These are phyloP conservation scores for Melanotaenia duboulayi DNA, from an alignment of 2,113 vertebrate species.

Conservation along the genomic window DNA sequence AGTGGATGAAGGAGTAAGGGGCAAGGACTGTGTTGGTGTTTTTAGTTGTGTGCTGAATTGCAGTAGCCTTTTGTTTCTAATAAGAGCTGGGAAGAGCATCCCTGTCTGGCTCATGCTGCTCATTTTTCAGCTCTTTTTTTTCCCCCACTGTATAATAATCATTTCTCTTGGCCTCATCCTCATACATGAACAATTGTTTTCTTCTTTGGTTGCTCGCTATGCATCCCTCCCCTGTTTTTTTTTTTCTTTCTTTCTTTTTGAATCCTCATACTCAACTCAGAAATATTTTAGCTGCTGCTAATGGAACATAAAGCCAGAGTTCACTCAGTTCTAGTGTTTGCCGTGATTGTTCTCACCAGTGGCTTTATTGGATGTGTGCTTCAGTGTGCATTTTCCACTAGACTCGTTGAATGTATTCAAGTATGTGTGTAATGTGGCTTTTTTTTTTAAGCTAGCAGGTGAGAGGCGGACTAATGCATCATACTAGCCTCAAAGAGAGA, in stretches of 20 bases:
- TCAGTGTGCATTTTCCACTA: constrained; percentile 30
- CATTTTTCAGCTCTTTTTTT: constrained; percentile 10
- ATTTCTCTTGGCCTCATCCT: constrained; percentile 18
- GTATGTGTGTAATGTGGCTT: constrained; percentile 32
- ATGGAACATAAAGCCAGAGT: constrained; percentile 71
- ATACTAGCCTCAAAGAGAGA: constrained; percentile 46
- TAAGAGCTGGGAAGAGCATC: constrained; percentile 30
- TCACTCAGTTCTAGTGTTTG: constrained; percentile 51
- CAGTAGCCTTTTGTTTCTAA: constrained; percentile 36
- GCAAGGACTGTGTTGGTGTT: constrained; percentile 17
- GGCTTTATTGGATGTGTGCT: constrained; percentile 41
- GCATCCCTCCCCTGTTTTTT: not conserved
- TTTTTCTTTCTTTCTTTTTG: not conserved
- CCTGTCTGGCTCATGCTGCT: constrained; percentile 37
- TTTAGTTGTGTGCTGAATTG: constrained; percentile 23
- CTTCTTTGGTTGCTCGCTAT: constrained; percentile 17
- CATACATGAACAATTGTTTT: constrained; percentile 7
- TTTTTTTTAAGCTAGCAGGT: constrained; percentile 46
- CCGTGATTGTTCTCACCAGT: constrained; percentile 49
- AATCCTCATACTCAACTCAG: constrained; percentile 47
- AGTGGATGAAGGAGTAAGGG: not conserved
- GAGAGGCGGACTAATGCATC: constrained; percentile 66
- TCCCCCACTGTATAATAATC: constrained; percentile 38
- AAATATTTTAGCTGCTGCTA: constrained; percentile 57
- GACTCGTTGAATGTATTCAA: constrained; percentile 19